Evolutionary conservation across 2,113 vertebrate genomes (phyloP), one percentile per base, ranked within the genome.

Genomic region (Poeciliopsis prolifica): DNA sequence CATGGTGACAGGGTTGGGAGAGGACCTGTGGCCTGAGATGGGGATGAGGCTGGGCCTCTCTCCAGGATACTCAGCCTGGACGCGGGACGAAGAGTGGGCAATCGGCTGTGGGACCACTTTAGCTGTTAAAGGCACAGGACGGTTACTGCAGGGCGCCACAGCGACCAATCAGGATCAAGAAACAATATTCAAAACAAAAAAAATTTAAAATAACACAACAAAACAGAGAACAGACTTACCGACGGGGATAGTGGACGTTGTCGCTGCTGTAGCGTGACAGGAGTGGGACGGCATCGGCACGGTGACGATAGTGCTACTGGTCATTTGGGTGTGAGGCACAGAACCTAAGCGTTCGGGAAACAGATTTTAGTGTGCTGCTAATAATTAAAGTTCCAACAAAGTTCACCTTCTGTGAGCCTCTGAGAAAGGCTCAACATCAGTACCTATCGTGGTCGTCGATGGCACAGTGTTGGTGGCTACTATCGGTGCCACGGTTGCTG

Each of bases 201-300:
- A 37, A 37, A 29, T 2, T 29, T 29, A 1, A 12, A 37, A 0
- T 10, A 37, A 37, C 9, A 35, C 9, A 35, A 35, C 35, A 35
- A 35, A 35, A 35, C 35, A 35, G 10, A 37, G 24, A 33, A 26
- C 10, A 24, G 30, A 82, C 98, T 96, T 87, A 99, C 98, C 98
- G 68, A 99, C 97, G 37, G 98, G 98, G 92, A 99, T 99, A 83
- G 97, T 94, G 26, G 98, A 99, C 83, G 97, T 97, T 11, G 98
- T 98, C 74, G 97, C 97, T 71, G 97, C 97, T 33, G 98, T 96
- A 74, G 97, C 96, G 82, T 99, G 97, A 76, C 97, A 98, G 72
- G 97, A 97, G 94, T 99, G 98, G 4, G 97, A 97, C n/a, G 98
- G 95, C 96, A 99, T 96, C 5, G 98, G 95, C 97, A 99, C 97